Evolutionary conservation across 2,797 vertebrate species (phyloP).

Genomic region (Enteromius unitaeniatus): DNA sequence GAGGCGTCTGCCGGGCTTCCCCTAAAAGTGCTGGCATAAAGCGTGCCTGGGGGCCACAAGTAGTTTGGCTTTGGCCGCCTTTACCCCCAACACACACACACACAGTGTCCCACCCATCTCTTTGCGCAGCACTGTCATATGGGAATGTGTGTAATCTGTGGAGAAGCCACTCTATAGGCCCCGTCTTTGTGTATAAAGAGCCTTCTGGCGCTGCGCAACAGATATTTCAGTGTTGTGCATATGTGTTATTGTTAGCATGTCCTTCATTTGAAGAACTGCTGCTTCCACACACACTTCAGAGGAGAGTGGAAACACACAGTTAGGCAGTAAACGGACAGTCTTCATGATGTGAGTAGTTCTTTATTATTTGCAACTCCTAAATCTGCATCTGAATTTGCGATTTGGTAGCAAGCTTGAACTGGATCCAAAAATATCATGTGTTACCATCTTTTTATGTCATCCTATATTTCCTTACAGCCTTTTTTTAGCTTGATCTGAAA

Average conservation of each 20-base stretch:
- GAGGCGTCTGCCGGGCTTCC: conserved; percentile 67
- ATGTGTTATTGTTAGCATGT: conserved; percentile 9
- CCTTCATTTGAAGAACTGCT: conserved; percentile 14
- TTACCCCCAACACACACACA: conserved; percentile 28
- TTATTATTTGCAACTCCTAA: neutral
- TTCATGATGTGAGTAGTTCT: conserved; percentile 34
- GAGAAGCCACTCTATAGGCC: conserved; percentile 24
- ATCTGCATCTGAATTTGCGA: neutral
- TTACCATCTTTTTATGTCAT: too few relatives aligned
- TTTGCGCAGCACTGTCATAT: conserved; percentile 7
- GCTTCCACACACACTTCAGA: conserved; percentile 15
- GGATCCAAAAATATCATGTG: neutral
- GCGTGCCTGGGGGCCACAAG: conserved; percentile 37
- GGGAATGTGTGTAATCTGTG: conserved; percentile 25
- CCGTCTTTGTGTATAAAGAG: conserved; percentile 4
- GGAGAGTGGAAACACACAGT: conserved; percentile 5
- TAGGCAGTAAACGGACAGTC: neutral
- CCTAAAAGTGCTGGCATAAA: conserved; percentile 47
- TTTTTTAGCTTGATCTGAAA: neutral
- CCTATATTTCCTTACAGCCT: neutral
- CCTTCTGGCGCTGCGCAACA: conserved; percentile 21
- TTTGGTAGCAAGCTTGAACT: neutral
- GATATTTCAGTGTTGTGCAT: conserved; percentile 29
- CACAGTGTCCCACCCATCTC: conserved; percentile 22
- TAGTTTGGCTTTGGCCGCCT: conserved; percentile 35